A percentile compares a stretch with the other conserved stretches of the same genome.
These are phyloP conservation scores for Noctua fimbriata DNA, from an alignment of 2,888 invertebrate genomes.

Conservation along the genomic window DNA sequence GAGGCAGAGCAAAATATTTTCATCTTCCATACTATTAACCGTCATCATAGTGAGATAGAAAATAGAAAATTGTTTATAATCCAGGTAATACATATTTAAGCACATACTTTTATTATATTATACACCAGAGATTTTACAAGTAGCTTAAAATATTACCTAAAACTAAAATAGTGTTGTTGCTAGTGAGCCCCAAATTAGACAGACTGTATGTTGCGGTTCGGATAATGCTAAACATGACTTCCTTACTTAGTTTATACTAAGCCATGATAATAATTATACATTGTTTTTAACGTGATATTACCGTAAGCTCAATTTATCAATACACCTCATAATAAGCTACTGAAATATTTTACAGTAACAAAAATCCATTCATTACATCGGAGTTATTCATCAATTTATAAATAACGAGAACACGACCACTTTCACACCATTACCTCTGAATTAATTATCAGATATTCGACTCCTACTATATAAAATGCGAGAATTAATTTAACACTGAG, in stretches of 20 bases:
- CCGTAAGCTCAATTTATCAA: conserved; percentile 1
- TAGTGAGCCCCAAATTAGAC: too few species aligned
- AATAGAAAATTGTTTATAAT: too few species aligned
- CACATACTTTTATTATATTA: too few species aligned
- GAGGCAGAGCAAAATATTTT: background rate
- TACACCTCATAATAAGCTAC: conserved; percentile 18
- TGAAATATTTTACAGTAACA: conserved; percentile 23
- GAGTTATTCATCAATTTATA: conserved; percentile 48
- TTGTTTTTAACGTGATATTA: background rate
- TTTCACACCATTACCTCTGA: conserved; percentile 30
- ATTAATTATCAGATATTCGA: conserved; percentile 30
- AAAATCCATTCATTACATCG: conserved; percentile 45
- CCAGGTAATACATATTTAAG: too few species aligned
- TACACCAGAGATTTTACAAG: too few species aligned
- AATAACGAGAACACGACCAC: conserved; percentile 45
- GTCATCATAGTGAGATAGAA: too few species aligned
- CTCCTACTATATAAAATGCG: background rate
- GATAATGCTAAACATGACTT: too few species aligned
- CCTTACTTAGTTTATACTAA: background rate
- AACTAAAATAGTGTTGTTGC: too few species aligned
- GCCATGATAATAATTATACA: background rate
- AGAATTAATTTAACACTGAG: background rate
- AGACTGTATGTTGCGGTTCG: too few species aligned
- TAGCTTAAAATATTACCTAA: too few species aligned
- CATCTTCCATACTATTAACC: background rate